Base-by-base conservation (phyloP, 92 coral and sea anemone genomes). In the Umimayanthus chanpuru region DNA sequence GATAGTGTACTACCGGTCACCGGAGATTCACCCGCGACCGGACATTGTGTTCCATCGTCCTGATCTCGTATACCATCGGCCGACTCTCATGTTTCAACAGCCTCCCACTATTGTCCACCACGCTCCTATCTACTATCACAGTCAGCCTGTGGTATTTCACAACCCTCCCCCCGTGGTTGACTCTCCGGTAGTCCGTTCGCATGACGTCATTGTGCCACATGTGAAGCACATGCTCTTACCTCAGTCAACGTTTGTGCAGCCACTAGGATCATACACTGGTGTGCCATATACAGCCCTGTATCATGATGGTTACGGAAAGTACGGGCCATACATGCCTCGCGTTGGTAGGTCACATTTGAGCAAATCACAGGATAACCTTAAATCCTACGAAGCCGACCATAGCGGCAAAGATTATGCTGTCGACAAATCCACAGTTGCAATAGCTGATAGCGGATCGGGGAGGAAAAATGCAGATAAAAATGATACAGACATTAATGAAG, bases 51-150 rank as follows among this genome's bases (percentile, higher is more conserved):
- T 93, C 80, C 94, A 88, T 47, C 93, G 81, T 26, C 95, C 95
- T n/a, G 91, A 89, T 70, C 80, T 93, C 58, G 88, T 93, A 79
- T 91, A 91, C 61, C 94, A 93, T 68, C 83, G 94, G 68, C 95
- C 95, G 15, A 50, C 90, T 9, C 76, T 93, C 26, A 73, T 91
- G 85, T 91, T 73, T 56, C 94, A 93, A 36, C 95, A 93, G 79
- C 94, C 95, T n/a, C 90, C 95, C 16, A 93, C 95, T 32, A 66
- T 93, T 32, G 95, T 93, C 6, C 95, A 93, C 26, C 95, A 93
- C 64, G 89, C 95, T 28, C 40, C 93, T 6, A 93, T 91, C 49
- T 85, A 88, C 83, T 93, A 89, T 67, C 94, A 93, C 70, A 91
- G 92, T 58, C 92, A 89, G 29, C 92, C 94, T 20, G 92, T 93